Evolutionary conservation across 2,113 vertebrate species (phyloP), one percentile per base, ranked within the genome.

Genomic region (Rhipidura dahli): DNA sequence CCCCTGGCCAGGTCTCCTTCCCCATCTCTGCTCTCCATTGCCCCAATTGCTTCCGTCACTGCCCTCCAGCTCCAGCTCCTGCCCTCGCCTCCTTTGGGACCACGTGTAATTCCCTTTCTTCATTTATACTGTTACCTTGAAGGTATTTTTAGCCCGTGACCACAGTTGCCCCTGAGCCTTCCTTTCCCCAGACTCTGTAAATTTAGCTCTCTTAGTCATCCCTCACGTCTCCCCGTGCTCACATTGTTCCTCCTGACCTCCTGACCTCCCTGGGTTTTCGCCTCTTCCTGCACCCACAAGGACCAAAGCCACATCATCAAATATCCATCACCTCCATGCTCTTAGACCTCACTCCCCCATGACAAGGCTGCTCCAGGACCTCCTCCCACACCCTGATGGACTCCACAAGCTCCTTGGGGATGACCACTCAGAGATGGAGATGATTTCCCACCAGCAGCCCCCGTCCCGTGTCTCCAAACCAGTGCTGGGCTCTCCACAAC

Each of bases 141-240:
- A 91, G 76, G 76, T 95, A 97, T 96, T 96, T 96, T 97, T 96
- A 97, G 93, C 85, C 87, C 19, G 2, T 91, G 92, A 64, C 90
- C 93, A 93, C 0, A 78, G 28, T 49, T 86, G 90, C 92, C 87
- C 95, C 95, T 49, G 87, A 86, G 64, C 75, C 84, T 94, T 76
- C 64, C 83, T 93, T 83, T 94, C 71, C 76, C 73, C 64, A 87
- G 64, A 13, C 60, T 84, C 77, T 31, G 21, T 89, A 96, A 91
- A 96, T 96, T 91, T 93, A 95, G 76, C 85, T 59, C 39, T 84
- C 79, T 94, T 57, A 92, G 87, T 92, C 94, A 92, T 71, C 76
- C 87, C 77, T 81, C 84, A 12, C 0, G 0, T 56, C 83, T 89
- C 65, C 78, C 77, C 50, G 85, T 0, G 2, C 49, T 85, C 57